Evolutionary conservation across 2,113 vertebrate species (phyloP).

Genomic region (Lagopus muta): DNA sequence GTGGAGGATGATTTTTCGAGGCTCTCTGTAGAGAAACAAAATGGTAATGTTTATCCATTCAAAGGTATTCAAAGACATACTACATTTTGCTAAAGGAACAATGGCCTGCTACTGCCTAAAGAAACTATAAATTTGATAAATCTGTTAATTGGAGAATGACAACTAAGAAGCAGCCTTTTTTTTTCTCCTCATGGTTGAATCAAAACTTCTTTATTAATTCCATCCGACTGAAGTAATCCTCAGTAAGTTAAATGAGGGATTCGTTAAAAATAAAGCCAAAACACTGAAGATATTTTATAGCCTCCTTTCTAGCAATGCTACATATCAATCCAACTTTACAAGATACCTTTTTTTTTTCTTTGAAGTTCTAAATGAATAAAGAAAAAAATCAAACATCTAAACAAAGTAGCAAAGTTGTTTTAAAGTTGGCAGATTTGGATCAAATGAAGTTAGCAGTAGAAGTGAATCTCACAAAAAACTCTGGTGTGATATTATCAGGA

Average conservation of each 20-base stretch:
- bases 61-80: not conserved
- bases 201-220: not conserved
- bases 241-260: not conserved
- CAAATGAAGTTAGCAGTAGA: not conserved
- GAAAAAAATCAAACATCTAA: not conserved
- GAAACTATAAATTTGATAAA: not conserved
- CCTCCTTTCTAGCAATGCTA: not conserved
- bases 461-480: not conserved
- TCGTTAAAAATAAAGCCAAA: not conserved
- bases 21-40: conserved; percentile 88
- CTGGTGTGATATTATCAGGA: not conserved
- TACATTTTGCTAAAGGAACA: not conserved
- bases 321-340: not conserved
- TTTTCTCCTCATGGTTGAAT: not conserved
- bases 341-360: not conserved
- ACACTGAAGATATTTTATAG: not conserved
- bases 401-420: not conserved
- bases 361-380: not conserved
- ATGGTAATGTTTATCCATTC: not conserved
- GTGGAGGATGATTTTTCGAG: conserved; percentile 93
- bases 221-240: not conserved
- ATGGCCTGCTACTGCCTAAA: not conserved
- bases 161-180: not conserved
- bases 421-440: not conserved
- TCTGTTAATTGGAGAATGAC: not conserved